Base-by-base conservation (phyloP, 2,113 vertebrate genomes). In the Podocnemis expansa region DNA sequence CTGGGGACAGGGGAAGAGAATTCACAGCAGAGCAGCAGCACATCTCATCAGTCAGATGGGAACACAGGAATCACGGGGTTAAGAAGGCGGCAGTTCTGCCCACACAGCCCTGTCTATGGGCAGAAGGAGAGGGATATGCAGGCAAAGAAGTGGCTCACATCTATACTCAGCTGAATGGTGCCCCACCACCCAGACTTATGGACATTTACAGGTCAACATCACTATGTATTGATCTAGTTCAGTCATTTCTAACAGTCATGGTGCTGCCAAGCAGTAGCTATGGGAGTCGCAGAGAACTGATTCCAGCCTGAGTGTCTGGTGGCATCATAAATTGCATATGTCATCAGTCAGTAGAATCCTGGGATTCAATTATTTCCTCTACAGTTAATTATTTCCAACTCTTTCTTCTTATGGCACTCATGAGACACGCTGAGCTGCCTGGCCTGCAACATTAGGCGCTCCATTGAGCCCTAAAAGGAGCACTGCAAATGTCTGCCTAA, bases 241-340 rank as follows among this genome's bases (percentile, higher is more conserved):
- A 85, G 88, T 9, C 82, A 43, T 63, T 96, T 96, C 96, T 92
- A 95, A 29, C 38, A 43, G 17, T 7, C 93, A 22, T 73, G 2
- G 41, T 63, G 87, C 96, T 95, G 95, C 92, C 97, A 97, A 97
- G 92, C 94, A 90, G 93, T 95, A 97, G 96, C 94, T 2, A 4
- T 60, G 91, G 95, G 84, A 91, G 86, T 73, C 56, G 25, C 52
- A 80, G 0, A 29, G 93, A 82, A 95, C 82, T 88, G 95, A 97
- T 96, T 93, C 90, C 84, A 91, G 88, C 80, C 93, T 34, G 83
- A 91, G 91, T 93, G 96, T 85, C 93, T 91, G 41, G 88, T 78
- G 94, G 96, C 95, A 96, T 96, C 97, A 95, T 87, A 93, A 95
- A 96, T 87, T 73, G 93, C 73, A 89, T 25, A 82, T 85, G 94